A percentile compares a stretch with the other conserved stretches of the same genome.
Conservation (phyloP, 2,113 vertebrate genomes). For the Macheiramphus alcinus region DNA sequence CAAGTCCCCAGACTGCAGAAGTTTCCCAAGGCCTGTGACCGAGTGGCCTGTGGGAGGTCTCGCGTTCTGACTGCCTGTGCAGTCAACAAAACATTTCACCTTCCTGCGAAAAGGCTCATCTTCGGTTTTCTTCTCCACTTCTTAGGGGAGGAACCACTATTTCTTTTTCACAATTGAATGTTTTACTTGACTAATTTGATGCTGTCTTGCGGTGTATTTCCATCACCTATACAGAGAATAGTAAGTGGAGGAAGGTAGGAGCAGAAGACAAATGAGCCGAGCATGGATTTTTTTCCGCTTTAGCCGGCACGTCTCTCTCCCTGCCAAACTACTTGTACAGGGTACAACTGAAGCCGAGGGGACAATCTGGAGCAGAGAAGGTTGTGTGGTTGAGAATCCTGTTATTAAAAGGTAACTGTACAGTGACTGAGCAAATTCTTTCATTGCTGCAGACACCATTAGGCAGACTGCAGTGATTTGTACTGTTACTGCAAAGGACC, state of each 20-base stretch:
- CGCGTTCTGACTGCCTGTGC: fast-evolving
- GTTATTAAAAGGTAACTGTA: not conserved
- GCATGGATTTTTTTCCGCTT: not conserved
- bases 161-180: not conserved
- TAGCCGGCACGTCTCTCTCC: not conserved
- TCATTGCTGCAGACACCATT: not conserved
- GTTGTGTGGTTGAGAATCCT: not conserved
- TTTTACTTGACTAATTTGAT: not conserved
- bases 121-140: not conserved
- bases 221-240: not conserved
- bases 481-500: not conserved
- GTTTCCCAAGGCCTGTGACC: not conserved
- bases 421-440: not conserved
- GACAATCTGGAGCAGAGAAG: not conserved
- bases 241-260: not conserved
- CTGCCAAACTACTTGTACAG: not conserved
- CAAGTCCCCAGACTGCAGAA: not conserved
- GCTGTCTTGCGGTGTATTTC: not conserved
- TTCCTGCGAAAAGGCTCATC: not conserved
- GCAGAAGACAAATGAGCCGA: not conserved
- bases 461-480: not conserved
- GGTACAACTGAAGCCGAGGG: not conserved
- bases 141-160: not conserved
- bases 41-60: not conserved
- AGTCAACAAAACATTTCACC: not conserved